phyloP scores from a whole-genome alignment of 92 coral and sea anemone species.

The Epizoanthus scotinus region DNA sequence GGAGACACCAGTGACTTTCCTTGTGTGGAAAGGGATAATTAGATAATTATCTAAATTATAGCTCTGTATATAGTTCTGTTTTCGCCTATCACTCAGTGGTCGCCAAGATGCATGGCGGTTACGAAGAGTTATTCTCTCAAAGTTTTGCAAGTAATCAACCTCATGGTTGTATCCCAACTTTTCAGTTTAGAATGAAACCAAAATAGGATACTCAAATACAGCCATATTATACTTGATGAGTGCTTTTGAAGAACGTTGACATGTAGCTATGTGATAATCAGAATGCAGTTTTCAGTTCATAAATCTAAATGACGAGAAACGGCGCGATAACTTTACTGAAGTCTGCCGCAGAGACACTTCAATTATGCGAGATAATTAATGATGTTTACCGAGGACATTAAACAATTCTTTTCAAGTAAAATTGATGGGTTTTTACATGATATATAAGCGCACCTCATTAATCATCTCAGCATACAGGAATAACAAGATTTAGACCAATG shows the following conservation, averaged over 20 bases:
- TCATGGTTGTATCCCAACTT: background rate
- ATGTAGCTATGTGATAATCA: background rate
- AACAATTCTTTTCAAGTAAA: slow-evolving; percentile 33
- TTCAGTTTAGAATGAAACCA: background rate
- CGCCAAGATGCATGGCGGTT: slow-evolving; percentile 9
- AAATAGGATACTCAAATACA: background rate
- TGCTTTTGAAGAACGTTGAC: slow-evolving; percentile 1
- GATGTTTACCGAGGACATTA: slow-evolving; percentile 44
- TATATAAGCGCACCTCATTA: slow-evolving; percentile 42
- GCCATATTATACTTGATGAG: background rate
- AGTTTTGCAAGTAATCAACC: background rate
- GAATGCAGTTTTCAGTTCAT: background rate
- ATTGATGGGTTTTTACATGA: slow-evolving; percentile 40
- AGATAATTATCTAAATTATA: slow-evolving; percentile 13
- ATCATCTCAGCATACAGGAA: slow-evolving; percentile 24
- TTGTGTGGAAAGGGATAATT: slow-evolving; percentile 5
- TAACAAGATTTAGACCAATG: background rate
- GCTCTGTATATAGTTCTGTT: background rate
- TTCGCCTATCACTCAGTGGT: background rate
- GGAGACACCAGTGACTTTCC: background rate
- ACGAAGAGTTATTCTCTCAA: background rate
- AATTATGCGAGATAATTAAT: slow-evolving; percentile 36
- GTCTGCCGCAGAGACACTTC: slow-evolving; percentile 31
- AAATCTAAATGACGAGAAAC: slow-evolving; percentile 4
- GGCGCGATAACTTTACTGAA: background rate